Evolutionary conservation across 2,888 invertebrate genomes (phyloP).

Genomic region (Drosophila aldrichi): DNA sequence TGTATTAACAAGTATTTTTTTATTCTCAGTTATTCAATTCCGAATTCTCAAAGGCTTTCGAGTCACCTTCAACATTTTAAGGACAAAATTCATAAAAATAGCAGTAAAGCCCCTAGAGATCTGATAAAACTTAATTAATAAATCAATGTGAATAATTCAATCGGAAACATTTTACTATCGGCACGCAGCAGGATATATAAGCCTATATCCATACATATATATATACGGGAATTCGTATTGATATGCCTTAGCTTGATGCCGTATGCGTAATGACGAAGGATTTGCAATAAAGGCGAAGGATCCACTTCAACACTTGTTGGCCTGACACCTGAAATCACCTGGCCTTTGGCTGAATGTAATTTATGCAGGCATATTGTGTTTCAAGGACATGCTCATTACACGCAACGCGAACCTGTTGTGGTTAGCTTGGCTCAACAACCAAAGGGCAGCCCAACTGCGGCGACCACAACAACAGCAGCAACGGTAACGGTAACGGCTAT

Average conservation of each 20-base stretch:
- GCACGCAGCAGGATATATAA: not conserved
- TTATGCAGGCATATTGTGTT: constrained; percentile 79
- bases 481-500: not conserved
- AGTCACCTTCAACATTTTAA: too few species aligned
- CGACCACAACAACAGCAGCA: constrained; percentile 20
- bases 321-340: constrained; percentile 46
- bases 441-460: constrained; percentile 20
- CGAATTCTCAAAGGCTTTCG: too few species aligned
- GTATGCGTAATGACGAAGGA: constrained; percentile 9
- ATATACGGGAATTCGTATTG: constrained; percentile 36
- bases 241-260: constrained; percentile 20
- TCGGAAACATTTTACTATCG: constrained; percentile 6
- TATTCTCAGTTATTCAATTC: too few species aligned
- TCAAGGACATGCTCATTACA: constrained; percentile 80
- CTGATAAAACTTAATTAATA: not conserved
- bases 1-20: too few species aligned
- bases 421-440: constrained; percentile 35
- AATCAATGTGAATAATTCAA: constrained; percentile 2
- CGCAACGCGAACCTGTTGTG: constrained; percentile 64
- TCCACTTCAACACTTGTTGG: constrained; percentile 36
- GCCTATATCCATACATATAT: not conserved
- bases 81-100: too few species aligned
- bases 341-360: constrained; percentile 51
- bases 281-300: constrained; percentile 17
- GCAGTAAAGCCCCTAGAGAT: not conserved